Evolutionary conservation across 2,888 invertebrate genomes (phyloP).

Genomic region (Aspidiotus rigidus): DNA sequence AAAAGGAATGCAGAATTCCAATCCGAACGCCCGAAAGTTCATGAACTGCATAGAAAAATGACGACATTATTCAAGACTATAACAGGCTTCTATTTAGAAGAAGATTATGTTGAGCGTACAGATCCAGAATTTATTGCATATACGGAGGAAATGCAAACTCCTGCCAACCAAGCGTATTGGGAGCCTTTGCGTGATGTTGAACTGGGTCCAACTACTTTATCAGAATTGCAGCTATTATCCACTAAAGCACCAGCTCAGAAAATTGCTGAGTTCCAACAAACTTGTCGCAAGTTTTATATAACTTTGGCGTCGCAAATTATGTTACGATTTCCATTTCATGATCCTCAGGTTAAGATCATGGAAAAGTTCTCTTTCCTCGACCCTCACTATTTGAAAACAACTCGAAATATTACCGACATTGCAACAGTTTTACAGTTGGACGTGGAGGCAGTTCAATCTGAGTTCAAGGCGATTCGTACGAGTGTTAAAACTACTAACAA

Average conservation of each 20-base stretch:
- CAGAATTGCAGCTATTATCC: slow-evolving; percentile 7
- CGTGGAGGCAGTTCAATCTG: slow-evolving; percentile 14
- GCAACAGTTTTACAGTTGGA: slow-evolving; percentile 14
- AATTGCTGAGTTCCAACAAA: slow-evolving; percentile 11
- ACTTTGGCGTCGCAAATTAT: slow-evolving; percentile 11
- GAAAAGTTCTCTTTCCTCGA: slow-evolving; percentile 18
- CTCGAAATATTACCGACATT: slow-evolving; percentile 3
- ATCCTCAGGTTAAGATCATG: slow-evolving; percentile 8
- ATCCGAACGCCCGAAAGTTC: slow-evolving; percentile 27
- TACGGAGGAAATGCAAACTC: slow-evolving; percentile 11
- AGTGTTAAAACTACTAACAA: slow-evolving; percentile 11
- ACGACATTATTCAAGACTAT: slow-evolving; percentile 16
- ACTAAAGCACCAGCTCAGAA: slow-evolving; percentile 11
- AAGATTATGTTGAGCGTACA: slow-evolving; percentile 11
- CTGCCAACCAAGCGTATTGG: slow-evolving; percentile 8
- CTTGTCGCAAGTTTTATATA: slow-evolving; percentile 13
- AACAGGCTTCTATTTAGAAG: slow-evolving; percentile 1
- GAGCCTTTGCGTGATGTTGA: slow-evolving; percentile 11
- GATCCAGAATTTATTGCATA: slow-evolving; percentile 14
- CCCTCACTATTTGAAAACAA: slow-evolving; percentile 13
- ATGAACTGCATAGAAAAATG: slow-evolving; percentile 20
- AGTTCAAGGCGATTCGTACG: slow-evolving; percentile 11
- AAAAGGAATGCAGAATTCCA: slow-evolving; percentile 28
- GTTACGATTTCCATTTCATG: slow-evolving; percentile 16
- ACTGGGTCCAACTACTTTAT: neutral